Evolutionary conservation across 2,888 invertebrate genomes (phyloP).

Genomic region (Parochlus steinenii): DNA sequence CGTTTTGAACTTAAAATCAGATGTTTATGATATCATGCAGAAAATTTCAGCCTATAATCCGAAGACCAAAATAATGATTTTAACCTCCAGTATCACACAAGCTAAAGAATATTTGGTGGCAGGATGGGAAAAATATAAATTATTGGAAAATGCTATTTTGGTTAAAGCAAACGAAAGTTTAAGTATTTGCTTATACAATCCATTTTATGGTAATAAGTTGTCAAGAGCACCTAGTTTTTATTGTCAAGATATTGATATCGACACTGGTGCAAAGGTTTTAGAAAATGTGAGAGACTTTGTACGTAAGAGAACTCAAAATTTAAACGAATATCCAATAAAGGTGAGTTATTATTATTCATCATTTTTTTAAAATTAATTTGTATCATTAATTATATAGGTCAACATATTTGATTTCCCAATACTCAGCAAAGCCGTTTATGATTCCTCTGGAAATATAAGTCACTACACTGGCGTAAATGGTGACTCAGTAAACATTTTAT

Average conservation of each 20-base stretch:
- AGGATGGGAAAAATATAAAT: background rate
- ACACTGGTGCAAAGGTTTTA: background rate
- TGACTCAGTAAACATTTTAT: background rate
- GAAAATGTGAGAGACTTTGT: background rate
- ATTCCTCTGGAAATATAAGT: background rate
- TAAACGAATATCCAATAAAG: background rate
- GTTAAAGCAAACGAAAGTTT: background rate
- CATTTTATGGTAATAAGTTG: background rate
- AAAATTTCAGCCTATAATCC: background rate
- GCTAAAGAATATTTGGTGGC: background rate
- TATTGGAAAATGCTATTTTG: background rate
- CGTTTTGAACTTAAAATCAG: background rate
- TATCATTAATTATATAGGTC: too few relatives aligned
- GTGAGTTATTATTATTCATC: background rate
- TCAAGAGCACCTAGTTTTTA: background rate
- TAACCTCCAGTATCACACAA: background rate
- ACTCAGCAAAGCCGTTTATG: background rate
- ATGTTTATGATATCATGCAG: background rate
- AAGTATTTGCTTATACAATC: background rate
- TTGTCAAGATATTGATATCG: background rate
- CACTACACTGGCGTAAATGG: slow-evolving; percentile 1
- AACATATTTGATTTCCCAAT: background rate
- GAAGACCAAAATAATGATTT: background rate
- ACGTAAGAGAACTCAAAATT: background rate
- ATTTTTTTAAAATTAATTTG: background rate